Evolutionary conservation across 2,888 invertebrate species (phyloP), one percentile per base, ranked within the genome.

Genomic region (Labia minor): DNA sequence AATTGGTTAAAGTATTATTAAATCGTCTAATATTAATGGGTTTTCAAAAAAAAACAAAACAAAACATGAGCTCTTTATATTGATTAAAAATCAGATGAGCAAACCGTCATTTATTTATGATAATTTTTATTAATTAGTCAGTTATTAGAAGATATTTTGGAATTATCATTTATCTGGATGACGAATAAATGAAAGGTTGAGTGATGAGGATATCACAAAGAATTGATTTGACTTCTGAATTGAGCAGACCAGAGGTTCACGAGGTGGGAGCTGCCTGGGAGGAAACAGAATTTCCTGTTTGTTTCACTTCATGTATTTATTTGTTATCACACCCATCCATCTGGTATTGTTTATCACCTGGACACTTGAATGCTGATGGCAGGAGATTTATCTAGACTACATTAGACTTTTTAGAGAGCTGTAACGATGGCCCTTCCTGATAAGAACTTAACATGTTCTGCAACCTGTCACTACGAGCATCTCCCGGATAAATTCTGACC

Each of bases 281-380:
- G 49, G 49, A 49, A 49, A 49, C 49, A 4, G 49, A 49, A 49
- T 49, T 49, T 49, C 49, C 49, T 49, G 49, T 49, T 49, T 49
- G 49, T 49, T 49, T 8, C 49, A 49, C n/a, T 49, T 14, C 19
- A 18, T 64, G 64, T 64, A 64, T 64, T 64, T 21, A 64, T 21
- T 64, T 64, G 33, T 64, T 64, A 64, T 64, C 64, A 18, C 21
- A 19, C 21, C 8, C 19, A 18, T 19, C 64, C 21, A 21, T 21
- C 64, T 21, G 10, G 21, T 18, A 21, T 64, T 21, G 64, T 64
- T 64, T 64, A 64, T 64, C 26, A 64, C 64, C 37, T 21, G 21
- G 64, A 64, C 64, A 64, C 64, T 64, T 21, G 64, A 64, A 64
- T 64, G 64, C 21, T 19, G 64, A 1, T 14, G n/a, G 37, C 21